Conservation (phyloP, 2,797 vertebrate genomes). For the Sebastes itinus region DNA sequence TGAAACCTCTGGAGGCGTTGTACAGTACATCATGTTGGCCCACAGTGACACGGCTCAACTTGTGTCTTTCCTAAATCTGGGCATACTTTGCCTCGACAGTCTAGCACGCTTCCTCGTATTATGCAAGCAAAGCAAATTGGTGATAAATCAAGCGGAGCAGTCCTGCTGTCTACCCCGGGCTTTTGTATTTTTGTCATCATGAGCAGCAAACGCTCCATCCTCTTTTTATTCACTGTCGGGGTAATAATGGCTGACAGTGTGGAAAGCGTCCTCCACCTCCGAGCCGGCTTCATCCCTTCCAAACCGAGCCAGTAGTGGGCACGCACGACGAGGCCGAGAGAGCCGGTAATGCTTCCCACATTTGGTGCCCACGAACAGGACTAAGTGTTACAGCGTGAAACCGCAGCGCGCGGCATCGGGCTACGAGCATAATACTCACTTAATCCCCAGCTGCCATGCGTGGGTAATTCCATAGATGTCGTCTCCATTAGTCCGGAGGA, state of each 20-base stretch:
- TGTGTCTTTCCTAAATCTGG: background rate
- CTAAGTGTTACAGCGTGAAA: slow-evolving; percentile 67
- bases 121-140: slow-evolving; percentile 2
- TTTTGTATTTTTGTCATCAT: slow-evolving; percentile 28
- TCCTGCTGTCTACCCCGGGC: background rate
- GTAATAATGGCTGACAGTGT: slow-evolving; percentile 64
- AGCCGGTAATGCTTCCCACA: slow-evolving; percentile 72
- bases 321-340: slow-evolving; percentile 30
- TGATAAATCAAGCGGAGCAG: slow-evolving; percentile 7
- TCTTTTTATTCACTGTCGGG: slow-evolving; percentile 18
- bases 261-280: slow-evolving; percentile 52
- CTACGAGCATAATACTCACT: slow-evolving; percentile 52
- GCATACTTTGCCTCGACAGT: background rate
- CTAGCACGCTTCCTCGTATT: slow-evolving; percentile 1
- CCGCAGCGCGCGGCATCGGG: slow-evolving; percentile 48
- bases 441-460: slow-evolving; percentile 64
- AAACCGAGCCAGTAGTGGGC: slow-evolving; percentile 55
- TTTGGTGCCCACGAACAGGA: slow-evolving; percentile 63
- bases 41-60: background rate
- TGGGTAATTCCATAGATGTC: slow-evolving; percentile 61
- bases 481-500: slow-evolving; percentile 48
- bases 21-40: background rate
- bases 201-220: slow-evolving; percentile 1
- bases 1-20: background rate
- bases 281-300: slow-evolving; percentile 45